These are phyloP conservation scores for Grallaria varia DNA, from an alignment of 2,113 vertebrate genomes.

Conservation along the genomic window DNA sequence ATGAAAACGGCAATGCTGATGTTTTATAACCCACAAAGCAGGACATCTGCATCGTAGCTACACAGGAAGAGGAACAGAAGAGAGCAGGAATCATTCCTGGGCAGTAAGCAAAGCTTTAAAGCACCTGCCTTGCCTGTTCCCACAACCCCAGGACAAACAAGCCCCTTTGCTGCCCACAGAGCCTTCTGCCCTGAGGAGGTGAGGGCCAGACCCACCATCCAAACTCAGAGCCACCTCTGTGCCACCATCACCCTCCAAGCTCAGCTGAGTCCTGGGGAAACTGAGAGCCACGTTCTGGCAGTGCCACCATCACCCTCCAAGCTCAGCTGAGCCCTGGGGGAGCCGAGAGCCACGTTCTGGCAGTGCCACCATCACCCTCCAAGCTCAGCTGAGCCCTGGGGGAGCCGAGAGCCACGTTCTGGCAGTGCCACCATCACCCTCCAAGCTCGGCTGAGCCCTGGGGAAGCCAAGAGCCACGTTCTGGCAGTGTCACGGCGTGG, in stretches of 20 bases:
- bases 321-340: fast-evolving
- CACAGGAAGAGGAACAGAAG: fast-evolving
- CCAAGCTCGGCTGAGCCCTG: fast-evolving
- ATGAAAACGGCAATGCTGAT: fast-evolving
- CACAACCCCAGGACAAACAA: not conserved
- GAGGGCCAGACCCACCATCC: fast-evolving
- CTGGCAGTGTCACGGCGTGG: fast-evolving
- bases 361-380: fast-evolving
- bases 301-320: fast-evolving
- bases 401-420: fast-evolving
- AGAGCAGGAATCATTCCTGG: not conserved
- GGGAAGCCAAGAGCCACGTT: fast-evolving
- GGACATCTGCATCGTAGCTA: not conserved
- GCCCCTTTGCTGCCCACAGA: fast-evolving
- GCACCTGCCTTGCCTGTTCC: not conserved
- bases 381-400: fast-evolving
- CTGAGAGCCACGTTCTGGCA: fast-evolving
- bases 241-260: not conserved
- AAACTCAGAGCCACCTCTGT: fast-evolving
- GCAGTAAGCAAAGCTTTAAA: not conserved
- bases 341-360: fast-evolving
- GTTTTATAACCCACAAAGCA: not conserved
- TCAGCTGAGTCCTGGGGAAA: fast-evolving
- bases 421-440: fast-evolving
- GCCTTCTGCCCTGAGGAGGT: not conserved